Evolutionary conservation across 2,888 invertebrate genomes (phyloP), one percentile per base, ranked within the genome.

Genomic region (Chrysolina oricalcia): DNA sequence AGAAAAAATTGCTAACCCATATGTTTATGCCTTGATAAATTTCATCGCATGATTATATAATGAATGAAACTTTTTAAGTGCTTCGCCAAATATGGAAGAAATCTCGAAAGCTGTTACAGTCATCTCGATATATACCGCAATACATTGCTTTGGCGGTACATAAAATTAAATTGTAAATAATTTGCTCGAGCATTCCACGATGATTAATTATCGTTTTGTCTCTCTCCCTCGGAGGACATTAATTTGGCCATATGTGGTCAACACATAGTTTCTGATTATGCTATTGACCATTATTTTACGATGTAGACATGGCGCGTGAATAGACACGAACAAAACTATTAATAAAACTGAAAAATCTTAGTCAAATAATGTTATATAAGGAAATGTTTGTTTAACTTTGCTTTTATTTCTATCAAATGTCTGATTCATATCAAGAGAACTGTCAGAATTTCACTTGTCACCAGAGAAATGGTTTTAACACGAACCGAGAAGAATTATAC

Each of bases 41-140:
- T 59, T 15, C 59, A 59, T 27, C 59, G n/a, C n/a, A 27, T 59
- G 59, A 59, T 59, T 59, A 59, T 27, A 59, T 59, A 59, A 59
- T 27, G n/a, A 59, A 3, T 27, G 27, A 15, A 59, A 27, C 23
- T 27, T 27, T 59, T 59, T n/a, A 27, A 59, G 59, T 27, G 59
- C 15, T 59, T n/a, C 9, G 59, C 59, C 27, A 59, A 59, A 59
- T 23, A 59, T 27, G 59, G 59, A n/a, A 59, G 27, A 59, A 59
- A 59, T 27, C 27, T 27, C 9, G 59, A 27, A 59, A 59, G 59
- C 59, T 27, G 59, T 59, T 59, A 8, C 15, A 59, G 59, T 59
- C 59, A 59, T 59, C 59, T 23, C 56, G 23, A 56, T 23, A 56
- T 56, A 56, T 56, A 21, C 23, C 15, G 56, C 56, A 23, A 56